Evolutionary conservation across 2,113 vertebrate species (phyloP).

Genomic region (Perca schrenkii): DNA sequence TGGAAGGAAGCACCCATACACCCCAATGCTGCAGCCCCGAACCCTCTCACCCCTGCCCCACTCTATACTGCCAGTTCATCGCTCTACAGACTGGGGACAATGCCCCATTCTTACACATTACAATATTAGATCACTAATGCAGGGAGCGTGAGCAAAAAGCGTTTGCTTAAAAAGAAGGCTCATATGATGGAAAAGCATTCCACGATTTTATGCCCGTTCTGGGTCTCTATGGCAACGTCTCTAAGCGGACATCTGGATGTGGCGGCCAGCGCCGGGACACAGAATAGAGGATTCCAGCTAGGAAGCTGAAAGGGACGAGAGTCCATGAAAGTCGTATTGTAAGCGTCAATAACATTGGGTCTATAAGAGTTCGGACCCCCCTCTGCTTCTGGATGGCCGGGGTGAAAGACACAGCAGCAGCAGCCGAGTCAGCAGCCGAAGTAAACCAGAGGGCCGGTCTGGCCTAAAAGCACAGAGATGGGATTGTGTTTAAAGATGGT

Average conservation of each 20-base stretch:
- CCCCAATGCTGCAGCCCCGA: conserved; percentile 32
- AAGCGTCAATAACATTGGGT: conserved; percentile 70
- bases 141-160: conserved; percentile 44
- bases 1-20: conserved; percentile 59
- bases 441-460: conserved; percentile 45
- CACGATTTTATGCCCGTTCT: conserved; percentile 62
- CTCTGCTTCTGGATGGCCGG: conserved; percentile 44
- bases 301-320: conserved; percentile 79
- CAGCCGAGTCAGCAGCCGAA: conserved; percentile 42
- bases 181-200: conserved; percentile 73
- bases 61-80: conserved; percentile 63
- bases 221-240: conserved; percentile 75
- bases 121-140: conserved; percentile 66
- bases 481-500: conserved; percentile 66
- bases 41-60: conserved; percentile 44
- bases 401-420: conserved; percentile 50
- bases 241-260: conserved; percentile 80
- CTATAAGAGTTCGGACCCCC: conserved; percentile 60
- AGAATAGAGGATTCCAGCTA: conserved; percentile 81
- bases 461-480: conserved; percentile 61
- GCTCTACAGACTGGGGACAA: conserved; percentile 70
- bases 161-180: conserved; percentile 59
- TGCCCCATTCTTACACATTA: conserved; percentile 72
- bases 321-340: conserved; percentile 80
- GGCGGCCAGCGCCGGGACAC: conserved; percentile 52